Base-by-base conservation (phyloP, 1,140 invertebrate species). In the Cardiocondyla obscurior region DNA sequence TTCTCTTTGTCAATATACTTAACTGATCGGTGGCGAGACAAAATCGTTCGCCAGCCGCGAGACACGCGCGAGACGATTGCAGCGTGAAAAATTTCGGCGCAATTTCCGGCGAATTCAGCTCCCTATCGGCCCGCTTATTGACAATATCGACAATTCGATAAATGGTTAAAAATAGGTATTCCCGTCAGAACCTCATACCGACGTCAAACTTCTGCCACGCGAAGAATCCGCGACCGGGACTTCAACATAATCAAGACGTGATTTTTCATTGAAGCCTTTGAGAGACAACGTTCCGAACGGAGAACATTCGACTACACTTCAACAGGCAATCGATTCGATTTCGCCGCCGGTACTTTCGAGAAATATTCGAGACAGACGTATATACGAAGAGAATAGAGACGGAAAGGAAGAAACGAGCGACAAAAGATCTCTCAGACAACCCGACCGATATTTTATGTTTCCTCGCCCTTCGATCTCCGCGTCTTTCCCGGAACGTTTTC, bases 391-490 rank as follows among this genome's bases (percentile, higher is more conserved):
- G 12, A 30, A 67, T 49, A 67, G 33, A 67, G 19, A 19, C 19
- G 4, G 10, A 14, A 30, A 65, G 67, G 22, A 19, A 65, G 39
- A 53, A 67, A 36, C 46, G 30, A 51, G n/a, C 46, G 74, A 79
- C 74, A 79, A 79, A 79, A 79, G 62, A 44, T 79, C 25, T 33
- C 46, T 53, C 46, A 67, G 74, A 79, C 74, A 69, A 69, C 33
- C 60, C 39, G 46, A 36, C 55, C 62, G 46, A 79, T 55, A 79
- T 69, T 79, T 79, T 79, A 79, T 79, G 62, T 79, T 79, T 36
- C 62, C 55, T 53, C 74, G 62, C 74, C 46, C 25, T 79, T 79
- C 62, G 74, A 79, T 79, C 49, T 25, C 46, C 65, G 62, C 62
- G 65, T 46, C 74, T 79, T 79, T 79, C 30, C 62, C 33, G 46